Percentiles rank a stretch among this genome's conserved stretches.
phyloP scores from a whole-genome alignment of 2,888 invertebrate genomes.

The Cosmorhoe ocellata region DNA sequence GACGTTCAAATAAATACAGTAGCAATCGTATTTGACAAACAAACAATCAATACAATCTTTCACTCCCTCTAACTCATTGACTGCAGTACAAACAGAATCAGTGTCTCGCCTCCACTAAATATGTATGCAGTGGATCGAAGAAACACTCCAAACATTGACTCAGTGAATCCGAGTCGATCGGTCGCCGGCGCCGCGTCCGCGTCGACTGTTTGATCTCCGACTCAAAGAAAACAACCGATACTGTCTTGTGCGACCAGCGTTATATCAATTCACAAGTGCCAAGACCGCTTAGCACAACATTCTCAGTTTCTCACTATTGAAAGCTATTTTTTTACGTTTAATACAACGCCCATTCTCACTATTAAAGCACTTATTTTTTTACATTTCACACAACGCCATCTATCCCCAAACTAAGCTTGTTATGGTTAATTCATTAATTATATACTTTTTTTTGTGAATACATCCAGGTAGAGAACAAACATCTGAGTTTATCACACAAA shows the following conservation, averaged over 20 bases:
- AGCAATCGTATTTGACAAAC: not conserved
- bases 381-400: too few species aligned
- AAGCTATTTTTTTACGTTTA: too few species aligned
- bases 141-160: slow-evolving; percentile 18
- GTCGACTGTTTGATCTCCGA: slow-evolving; percentile 29
- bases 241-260: slow-evolving; percentile 36
- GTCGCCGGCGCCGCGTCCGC: slow-evolving; percentile 12
- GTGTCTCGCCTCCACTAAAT: slow-evolving; percentile 13
- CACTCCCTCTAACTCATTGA: slow-evolving; percentile 10
- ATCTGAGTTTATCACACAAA: too few species aligned
- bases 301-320: too few species aligned
- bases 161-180: slow-evolving; percentile 24
- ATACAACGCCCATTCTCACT: too few species aligned
- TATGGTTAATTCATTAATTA: too few species aligned
- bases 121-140: slow-evolving; percentile 16
- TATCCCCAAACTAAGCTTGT: too few species aligned
- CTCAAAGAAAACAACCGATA: slow-evolving; percentile 34
- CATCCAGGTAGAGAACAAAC: too few species aligned
- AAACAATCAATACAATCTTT: not conserved
- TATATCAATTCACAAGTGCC: slow-evolving; percentile 56
- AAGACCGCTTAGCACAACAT: slow-evolving; percentile 25
- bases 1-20: too few species aligned
- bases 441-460: too few species aligned
- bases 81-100: slow-evolving; percentile 10
- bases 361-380: too few species aligned